These are phyloP conservation scores for Thysanoteuthis rhombus DNA, from an alignment of 2,888 invertebrate species.

Conservation along the genomic window DNA sequence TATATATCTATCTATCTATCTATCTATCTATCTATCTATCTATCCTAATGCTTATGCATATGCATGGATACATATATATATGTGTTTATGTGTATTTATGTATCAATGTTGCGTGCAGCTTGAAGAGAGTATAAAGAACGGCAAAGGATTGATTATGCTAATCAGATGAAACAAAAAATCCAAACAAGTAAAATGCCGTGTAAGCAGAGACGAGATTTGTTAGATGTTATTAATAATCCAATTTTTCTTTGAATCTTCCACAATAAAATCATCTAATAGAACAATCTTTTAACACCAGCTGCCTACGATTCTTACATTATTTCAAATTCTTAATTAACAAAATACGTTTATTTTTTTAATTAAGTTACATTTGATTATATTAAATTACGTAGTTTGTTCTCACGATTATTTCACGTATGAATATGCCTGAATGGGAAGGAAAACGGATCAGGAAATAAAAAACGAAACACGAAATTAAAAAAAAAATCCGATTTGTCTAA, in stretches of 20 bases:
- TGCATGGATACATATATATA: too few relatives aligned
- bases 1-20: too few relatives aligned
- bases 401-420: neutral
- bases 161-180: neutral
- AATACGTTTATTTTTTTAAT: neutral
- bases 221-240: neutral
- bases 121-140: neutral
- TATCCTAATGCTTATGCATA: too few relatives aligned
- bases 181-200: neutral
- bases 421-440: neutral
- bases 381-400: neutral
- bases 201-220: neutral
- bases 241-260: neutral
- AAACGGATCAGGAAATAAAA: neutral
- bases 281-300: constrained; percentile 12
- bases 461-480: constrained; percentile 1
- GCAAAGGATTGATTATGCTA: neutral
- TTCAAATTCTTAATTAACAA: neutral
- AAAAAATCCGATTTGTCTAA: neutral
- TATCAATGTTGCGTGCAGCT: neutral
- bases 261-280: neutral
- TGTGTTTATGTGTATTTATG: neutral
- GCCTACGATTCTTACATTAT: neutral
- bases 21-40: too few relatives aligned
- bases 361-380: neutral